Base-by-base conservation (phyloP, 2,888 invertebrate species). In the Sisyra terminalis region DNA sequence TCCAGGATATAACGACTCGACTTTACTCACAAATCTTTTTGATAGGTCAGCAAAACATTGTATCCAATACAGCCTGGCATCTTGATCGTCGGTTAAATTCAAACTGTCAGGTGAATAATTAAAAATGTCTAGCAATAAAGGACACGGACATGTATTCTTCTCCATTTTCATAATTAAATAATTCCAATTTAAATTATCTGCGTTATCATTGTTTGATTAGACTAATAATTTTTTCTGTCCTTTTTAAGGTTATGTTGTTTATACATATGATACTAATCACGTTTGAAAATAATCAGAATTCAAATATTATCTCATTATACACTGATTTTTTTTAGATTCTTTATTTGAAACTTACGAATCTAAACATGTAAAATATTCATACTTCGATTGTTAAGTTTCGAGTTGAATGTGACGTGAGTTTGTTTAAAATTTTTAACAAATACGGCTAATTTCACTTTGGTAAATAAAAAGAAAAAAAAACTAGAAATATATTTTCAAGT, bases 51-150 rank as follows among this genome's bases (percentile, higher is more conserved):
- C 83, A 57, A 96, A 86, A 60, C 92, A 90, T 48, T 79, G 73
- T 38, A 96, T 71, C 96, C 96, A 97, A 63, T 94, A 96, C 50
- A 70, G 75, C 58, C 86, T 75, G 10, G 93, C 94, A 57, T 85
- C 83, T 49, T 71, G 69, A 60, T 96, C 90, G 52, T 75, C 73
- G 46, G 83, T 75, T 45, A 97, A 71, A 65, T 96, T 90, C 49
- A 92, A 78, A 24, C 90, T 89, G 61, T 97, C 96, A 1, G 96
- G 90, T 58, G 75, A 74, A 66, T 96, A 96, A 55, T 73, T 71
- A 50, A 72, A 69, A 42, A 83, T 79, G 61, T 88, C 78, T 50
- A 72, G 70, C 46, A 96, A 66, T 50, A 96, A 64, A 6, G 84
- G 81, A 57, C 86, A 86, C 42, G 82, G 68, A 44, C 65, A 65